Conservation (phyloP, 2,113 vertebrate genomes). For the Bambusicola thoracicus region DNA sequence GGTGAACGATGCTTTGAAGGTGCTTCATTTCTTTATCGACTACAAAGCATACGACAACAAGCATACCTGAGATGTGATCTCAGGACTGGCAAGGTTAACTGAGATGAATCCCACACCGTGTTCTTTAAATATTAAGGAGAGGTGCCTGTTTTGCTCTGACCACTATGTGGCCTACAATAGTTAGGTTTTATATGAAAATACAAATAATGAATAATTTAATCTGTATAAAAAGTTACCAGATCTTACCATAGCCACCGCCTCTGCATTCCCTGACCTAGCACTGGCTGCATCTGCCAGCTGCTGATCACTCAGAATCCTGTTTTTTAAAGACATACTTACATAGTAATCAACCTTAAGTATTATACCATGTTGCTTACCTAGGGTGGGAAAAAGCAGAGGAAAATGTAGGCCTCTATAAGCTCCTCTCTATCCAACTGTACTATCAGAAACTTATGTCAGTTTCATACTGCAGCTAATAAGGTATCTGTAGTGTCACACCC, state of each 20-base stretch:
- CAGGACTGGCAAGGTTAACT: background rate
- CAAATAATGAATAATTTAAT: constrained; percentile 20
- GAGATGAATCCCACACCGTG: background rate
- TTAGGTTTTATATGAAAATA: constrained; percentile 6
- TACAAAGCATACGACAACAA: background rate
- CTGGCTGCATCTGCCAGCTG: background rate
- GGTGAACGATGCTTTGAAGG: background rate
- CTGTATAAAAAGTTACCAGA: background rate
- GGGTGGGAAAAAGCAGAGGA: background rate
- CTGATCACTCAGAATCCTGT: fast-evolving
- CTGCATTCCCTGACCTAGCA: fast-evolving
- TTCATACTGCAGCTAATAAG: background rate
- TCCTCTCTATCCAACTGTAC: background rate
- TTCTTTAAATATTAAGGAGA: background rate
- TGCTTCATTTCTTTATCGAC: background rate
- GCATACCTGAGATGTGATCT: background rate
- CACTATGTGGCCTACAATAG: background rate
- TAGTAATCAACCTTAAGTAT: background rate
- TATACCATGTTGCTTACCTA: background rate
- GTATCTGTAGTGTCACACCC: background rate
- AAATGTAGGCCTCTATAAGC: background rate
- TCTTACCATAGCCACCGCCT: background rate
- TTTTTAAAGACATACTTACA: background rate
- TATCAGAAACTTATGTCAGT: background rate
- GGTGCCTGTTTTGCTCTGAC: background rate